Evolutionary conservation across 2,888 invertebrate species (phyloP), one percentile per base, ranked within the genome.

Genomic region (Callimorpha dominula): DNA sequence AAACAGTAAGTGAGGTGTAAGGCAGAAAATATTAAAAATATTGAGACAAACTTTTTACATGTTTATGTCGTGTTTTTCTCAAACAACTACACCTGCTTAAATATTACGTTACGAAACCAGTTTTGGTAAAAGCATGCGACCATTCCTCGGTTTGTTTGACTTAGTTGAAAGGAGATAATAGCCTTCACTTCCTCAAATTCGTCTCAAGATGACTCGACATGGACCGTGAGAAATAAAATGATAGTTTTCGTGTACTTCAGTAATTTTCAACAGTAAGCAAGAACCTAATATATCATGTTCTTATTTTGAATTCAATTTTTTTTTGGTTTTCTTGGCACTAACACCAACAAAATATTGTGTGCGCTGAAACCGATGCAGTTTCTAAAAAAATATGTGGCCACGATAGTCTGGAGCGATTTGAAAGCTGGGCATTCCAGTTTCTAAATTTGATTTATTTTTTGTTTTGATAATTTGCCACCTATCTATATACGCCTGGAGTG

Each of bases 131-230:
- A 54, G 64, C 74, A 80, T 74, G 77, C 72, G 83, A 82, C 86
- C 81, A 84, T 87, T 87, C 85, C 86, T 86, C 82, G 78, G 86
- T 88, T 86, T 91, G 89, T 93, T 93, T 93, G 92, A 91, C 88
- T 94, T 91, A 90, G 86, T 92, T 91, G 87, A 87, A 88, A 91
- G 89, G 89, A 90, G 89, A 93, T 94, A 94, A 94, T 94, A 89
- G 92, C 86, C 86, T 88, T 80, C 85, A 93, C 93, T 94, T 94
- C 94, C 92, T 92, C 90, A 93, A 93, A 91, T 92, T 93, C 92
- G 90, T 92, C 87, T 91, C 89, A 85, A 90, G 92, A 92, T 93
- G 93, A 93, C 90, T 92, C 87, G 89, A 80, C 88, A 82, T 67
- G 71, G 88, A 90, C 81, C 94, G 94, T 94, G 94, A 94, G 94